A percentile compares a stretch with the other conserved stretches of the same genome.
These are phyloP conservation scores for Thomomys bottae DNA, from an alignment of 2,113 vertebrate species.

Conservation along the genomic window DNA sequence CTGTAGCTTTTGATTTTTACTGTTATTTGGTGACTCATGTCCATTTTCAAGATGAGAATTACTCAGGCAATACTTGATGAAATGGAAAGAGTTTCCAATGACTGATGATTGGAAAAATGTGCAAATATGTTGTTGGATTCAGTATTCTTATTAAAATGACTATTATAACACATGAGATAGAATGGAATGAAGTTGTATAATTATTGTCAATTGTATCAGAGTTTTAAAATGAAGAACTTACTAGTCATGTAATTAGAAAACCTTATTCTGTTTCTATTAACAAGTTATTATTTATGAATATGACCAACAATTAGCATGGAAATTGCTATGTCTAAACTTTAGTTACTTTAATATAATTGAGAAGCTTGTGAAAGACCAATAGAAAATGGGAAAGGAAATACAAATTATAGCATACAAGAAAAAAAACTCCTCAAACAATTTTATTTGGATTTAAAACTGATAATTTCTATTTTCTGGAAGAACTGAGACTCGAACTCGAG, in stretches of 20 bases:
- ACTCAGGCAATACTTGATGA: constrained; percentile 30
- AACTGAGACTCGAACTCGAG: too few species aligned
- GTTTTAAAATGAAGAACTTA: neutral
- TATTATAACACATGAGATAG: neutral
- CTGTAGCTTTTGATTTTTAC: neutral
- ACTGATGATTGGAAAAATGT: neutral
- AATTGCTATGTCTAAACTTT: constrained; percentile 15
- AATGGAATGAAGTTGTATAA: constrained; percentile 41
- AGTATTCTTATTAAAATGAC: neutral
- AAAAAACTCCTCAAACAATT: neutral
- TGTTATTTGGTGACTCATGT: neutral
- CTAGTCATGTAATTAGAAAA: constrained; percentile 26
- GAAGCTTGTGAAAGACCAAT: neutral
- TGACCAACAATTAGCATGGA: neutral
- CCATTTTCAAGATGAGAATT: neutral
- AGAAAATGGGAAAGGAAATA: neutral
- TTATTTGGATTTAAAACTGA: neutral
- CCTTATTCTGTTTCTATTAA: neutral
- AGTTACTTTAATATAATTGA: neutral
- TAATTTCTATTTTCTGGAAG: neutral
- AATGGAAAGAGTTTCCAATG: constrained; percentile 30
- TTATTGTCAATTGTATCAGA: neutral
- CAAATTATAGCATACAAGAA: neutral
- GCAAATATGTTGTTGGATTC: constrained; percentile 2
- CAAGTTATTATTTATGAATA: neutral